A percentile compares a stretch with the other conserved stretches of the same genome.
Conservation (phyloP, 2,113 vertebrate species). For the Chaenogobius annularis region DNA sequence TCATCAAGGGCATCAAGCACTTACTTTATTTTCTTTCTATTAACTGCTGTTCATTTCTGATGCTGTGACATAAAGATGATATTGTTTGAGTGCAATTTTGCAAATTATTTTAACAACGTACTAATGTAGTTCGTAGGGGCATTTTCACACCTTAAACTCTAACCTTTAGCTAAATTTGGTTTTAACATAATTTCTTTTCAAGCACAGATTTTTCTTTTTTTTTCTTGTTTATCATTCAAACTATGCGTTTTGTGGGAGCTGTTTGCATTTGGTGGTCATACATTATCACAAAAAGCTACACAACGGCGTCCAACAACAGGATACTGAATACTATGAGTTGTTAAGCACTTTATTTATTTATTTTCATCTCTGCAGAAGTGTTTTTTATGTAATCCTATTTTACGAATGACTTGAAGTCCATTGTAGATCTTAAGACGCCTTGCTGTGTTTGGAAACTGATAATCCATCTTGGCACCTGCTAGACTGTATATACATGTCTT, state of each 20-base stretch:
- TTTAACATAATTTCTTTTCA: neutral
- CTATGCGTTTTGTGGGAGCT: neutral
- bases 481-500: slow-evolving; percentile 77
- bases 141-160: slow-evolving; percentile 2
- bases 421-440: slow-evolving; percentile 76
- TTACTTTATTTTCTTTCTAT: slow-evolving; percentile 6
- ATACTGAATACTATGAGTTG: slow-evolving; percentile 50
- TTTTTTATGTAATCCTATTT: slow-evolving; percentile 72
- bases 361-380: slow-evolving; percentile 71
- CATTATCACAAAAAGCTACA: neutral
- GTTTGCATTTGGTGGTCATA: neutral
- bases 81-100: slow-evolving; percentile 45
- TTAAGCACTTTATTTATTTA: slow-evolving; percentile 77
- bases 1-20: slow-evolving; percentile 40
- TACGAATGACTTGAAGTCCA: slow-evolving; percentile 76
- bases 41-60: slow-evolving; percentile 36
- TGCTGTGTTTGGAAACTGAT: slow-evolving; percentile 78
- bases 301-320: neutral
- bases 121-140: slow-evolving; percentile 34
- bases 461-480: slow-evolving; percentile 72
- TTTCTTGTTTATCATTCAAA: neutral
- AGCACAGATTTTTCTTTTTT: neutral
- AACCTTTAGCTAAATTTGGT: neutral
- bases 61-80: slow-evolving; percentile 32
- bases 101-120: slow-evolving; percentile 36